A percentile compares a stretch with the other conserved stretches of the same genome.
Conservation (phyloP, 2,888 invertebrate genomes). For the Pilophorus perplexus region DNA sequence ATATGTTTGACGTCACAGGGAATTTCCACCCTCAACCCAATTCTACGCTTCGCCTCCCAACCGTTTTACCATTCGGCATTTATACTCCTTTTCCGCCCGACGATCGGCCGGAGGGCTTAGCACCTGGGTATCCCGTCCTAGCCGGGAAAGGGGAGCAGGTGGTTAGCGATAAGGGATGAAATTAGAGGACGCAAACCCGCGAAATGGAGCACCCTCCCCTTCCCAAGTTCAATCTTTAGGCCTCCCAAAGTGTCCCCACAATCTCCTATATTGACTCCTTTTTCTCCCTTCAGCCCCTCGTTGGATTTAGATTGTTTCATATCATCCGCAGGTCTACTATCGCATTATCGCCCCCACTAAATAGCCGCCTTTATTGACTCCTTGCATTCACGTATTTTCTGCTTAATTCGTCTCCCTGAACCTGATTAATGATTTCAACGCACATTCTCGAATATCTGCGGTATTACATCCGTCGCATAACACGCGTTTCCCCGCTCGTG, state of each 20-base stretch:
- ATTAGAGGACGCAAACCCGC: conserved; percentile 24
- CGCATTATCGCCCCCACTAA: conserved; percentile 1
- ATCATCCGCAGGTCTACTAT: conserved; percentile 9
- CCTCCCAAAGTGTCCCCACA: too few relatives aligned
- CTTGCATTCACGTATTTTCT: too few relatives aligned
- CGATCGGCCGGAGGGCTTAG: background rate
- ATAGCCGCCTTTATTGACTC: background rate
- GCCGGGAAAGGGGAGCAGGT: conserved; percentile 1
- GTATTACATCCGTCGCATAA: too few relatives aligned
- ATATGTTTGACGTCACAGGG: too few relatives aligned
- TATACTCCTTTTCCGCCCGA: background rate
- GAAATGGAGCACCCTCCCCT: background rate
- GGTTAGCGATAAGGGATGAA: conserved; percentile 24
- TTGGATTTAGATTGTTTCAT: conserved; percentile 24
- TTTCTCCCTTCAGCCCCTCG: conserved; percentile 5
- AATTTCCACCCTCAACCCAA: background rate
- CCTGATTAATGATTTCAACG: too few relatives aligned
- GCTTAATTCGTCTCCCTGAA: too few relatives aligned
- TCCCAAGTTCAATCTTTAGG: conserved; percentile 4
- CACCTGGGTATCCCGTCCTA: background rate
- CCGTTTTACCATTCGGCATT: background rate
- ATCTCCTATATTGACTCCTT: conserved; percentile 19
- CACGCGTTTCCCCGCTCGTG: too few relatives aligned
- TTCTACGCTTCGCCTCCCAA: background rate
- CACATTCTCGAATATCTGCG: too few relatives aligned